Evolutionary conservation across 2,888 invertebrate species (phyloP).

Genomic region (Harmothoe impar): DNA sequence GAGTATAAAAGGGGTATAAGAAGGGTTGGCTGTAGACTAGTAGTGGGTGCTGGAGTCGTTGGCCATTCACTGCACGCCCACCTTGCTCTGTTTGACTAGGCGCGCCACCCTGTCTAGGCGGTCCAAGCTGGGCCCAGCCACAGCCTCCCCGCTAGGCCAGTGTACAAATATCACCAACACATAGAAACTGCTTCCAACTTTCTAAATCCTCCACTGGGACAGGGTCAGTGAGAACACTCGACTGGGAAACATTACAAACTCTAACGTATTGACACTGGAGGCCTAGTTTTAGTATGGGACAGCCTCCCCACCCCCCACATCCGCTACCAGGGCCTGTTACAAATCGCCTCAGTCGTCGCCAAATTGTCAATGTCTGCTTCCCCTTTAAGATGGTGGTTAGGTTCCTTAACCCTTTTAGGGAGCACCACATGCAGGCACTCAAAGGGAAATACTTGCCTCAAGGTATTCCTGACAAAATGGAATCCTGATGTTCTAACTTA

Average conservation of each 20-base stretch:
- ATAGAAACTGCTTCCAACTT: constrained; percentile 51
- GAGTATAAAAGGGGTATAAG: not conserved
- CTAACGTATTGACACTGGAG: constrained; percentile 11
- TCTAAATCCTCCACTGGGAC: constrained; percentile 43
- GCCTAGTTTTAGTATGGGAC: constrained; percentile 2
- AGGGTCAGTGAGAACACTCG: constrained; percentile 55
- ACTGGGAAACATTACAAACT: constrained; percentile 53
- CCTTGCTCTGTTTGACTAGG: constrained; percentile 69
- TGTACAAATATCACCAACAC: constrained; percentile 58
- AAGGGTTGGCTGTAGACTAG: not conserved
- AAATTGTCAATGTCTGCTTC: constrained; percentile 1
- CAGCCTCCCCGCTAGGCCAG: constrained; percentile 52
- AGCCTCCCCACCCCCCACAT: not conserved
- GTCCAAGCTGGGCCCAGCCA: not conserved
- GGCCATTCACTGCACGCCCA: constrained; percentile 52
- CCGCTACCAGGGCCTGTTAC: not conserved
- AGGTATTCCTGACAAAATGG: too few species aligned
- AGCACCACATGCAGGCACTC: too few species aligned
- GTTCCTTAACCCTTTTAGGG: too few species aligned
- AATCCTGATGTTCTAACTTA: too few species aligned
- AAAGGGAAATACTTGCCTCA: too few species aligned
- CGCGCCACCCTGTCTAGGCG: constrained; percentile 71
- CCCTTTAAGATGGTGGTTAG: not conserved
- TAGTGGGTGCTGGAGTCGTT: not conserved
- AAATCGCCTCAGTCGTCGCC: constrained; percentile 31